These are phyloP conservation scores for Syngnathus typhle DNA, from an alignment of 2,113 vertebrate species.

Conservation along the genomic window DNA sequence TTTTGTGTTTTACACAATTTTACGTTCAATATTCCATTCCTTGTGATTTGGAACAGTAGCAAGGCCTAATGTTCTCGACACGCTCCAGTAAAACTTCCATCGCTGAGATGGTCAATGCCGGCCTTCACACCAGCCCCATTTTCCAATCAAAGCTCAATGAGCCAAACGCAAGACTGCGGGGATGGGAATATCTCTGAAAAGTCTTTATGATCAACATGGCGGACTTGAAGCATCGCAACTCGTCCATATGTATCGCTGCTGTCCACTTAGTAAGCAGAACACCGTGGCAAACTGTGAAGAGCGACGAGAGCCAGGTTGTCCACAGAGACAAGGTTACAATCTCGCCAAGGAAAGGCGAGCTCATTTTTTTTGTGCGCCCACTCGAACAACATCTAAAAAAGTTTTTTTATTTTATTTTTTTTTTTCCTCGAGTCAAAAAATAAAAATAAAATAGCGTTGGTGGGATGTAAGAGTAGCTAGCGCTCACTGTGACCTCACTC, in stretches of 20 bases:
- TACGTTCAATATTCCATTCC: too few species aligned
- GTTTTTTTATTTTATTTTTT: neutral
- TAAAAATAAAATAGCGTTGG: neutral
- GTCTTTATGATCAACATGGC: constrained; percentile 49
- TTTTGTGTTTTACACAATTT: neutral
- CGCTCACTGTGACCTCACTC: constrained; percentile 66
- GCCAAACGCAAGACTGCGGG: constrained; percentile 26
- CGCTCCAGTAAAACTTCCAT: neutral
- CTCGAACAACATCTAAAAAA: constrained; percentile 21
- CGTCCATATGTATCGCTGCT: constrained; percentile 24
- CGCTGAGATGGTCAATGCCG: neutral
- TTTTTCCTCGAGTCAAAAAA: neutral
- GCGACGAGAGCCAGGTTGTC: constrained; percentile 37
- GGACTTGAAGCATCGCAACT: constrained; percentile 29
- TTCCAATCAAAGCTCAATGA: constrained; percentile 4
- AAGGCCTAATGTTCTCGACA: neutral
- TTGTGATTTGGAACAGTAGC: neutral
- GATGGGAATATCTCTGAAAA: constrained; percentile 45
- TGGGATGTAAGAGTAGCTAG: constrained; percentile 65
- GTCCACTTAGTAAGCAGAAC: constrained; percentile 31
- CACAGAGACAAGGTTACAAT: neutral
- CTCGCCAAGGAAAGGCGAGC: constrained; percentile 60
- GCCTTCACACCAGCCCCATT: neutral
- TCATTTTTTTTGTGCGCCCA: constrained; percentile 36
- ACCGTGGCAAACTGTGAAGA: constrained; percentile 28